Percentiles rank a stretch among this genome's conserved stretches.
These are phyloP conservation scores for Eufriesea mexicana DNA, from an alignment of 1,140 invertebrate genomes.

Conservation along the genomic window DNA sequence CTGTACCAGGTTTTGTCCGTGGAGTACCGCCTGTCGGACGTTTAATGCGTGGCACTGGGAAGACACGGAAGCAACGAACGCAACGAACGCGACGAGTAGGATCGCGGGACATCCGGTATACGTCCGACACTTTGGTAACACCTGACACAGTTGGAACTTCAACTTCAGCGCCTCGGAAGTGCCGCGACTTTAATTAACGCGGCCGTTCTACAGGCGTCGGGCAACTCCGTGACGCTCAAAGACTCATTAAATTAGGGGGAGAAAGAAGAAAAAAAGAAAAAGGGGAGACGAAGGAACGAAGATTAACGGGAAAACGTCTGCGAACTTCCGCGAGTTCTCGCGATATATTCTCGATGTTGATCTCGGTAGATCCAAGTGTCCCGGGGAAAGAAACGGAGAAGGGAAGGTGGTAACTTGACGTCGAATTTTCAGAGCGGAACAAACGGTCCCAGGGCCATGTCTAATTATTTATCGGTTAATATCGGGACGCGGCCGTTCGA, in stretches of 20 bases:
- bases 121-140: slow-evolving; percentile 8
- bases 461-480: slow-evolving; percentile 13
- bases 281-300: background rate
- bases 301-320: background rate
- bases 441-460: background rate
- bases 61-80: background rate
- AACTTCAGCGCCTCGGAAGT: background rate
- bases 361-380: too few relatives aligned
- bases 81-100: too few relatives aligned
- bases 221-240: background rate
- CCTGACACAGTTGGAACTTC: slow-evolving; percentile 23
- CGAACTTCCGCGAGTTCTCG: background rate
- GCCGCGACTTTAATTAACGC: slow-evolving; percentile 29
- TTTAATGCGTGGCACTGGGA: background rate
- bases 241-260: background rate
- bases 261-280: background rate
- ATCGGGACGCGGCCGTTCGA: background rate
- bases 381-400: background rate
- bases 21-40: background rate
- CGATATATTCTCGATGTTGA: background rate
- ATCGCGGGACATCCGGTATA: background rate
- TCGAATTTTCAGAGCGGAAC: too few relatives aligned
- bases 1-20: too few relatives aligned
- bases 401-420: too few relatives aligned
- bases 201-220: background rate